Conservation (phyloP, 2,888 invertebrate genomes). For the Catocala sponsa region DNA sequence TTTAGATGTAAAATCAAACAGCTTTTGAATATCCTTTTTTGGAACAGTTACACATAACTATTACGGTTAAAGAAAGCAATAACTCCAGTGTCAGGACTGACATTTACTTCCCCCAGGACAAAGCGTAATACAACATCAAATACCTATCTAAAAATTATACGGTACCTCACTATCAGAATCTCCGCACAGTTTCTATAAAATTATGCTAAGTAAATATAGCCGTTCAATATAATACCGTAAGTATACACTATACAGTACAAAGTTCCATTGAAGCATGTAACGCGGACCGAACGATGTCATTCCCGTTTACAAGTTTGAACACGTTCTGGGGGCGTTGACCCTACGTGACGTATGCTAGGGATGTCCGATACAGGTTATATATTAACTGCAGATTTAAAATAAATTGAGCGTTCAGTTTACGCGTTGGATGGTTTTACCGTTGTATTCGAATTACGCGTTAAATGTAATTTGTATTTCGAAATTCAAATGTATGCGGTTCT, state of each 20-base stretch:
- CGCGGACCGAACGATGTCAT: slow-evolving; percentile 36
- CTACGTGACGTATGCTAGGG: slow-evolving; percentile 31
- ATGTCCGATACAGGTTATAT: slow-evolving; percentile 7
- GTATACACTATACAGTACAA: slow-evolving; percentile 20
- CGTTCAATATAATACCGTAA: slow-evolving; percentile 12
- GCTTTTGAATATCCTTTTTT: too few species aligned
- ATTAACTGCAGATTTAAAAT: background rate
- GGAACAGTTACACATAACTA: too few species aligned
- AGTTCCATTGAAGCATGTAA: slow-evolving; percentile 42
- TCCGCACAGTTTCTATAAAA: background rate
- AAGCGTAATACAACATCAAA: too few species aligned
- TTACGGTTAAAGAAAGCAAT: too few species aligned
- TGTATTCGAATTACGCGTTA: background rate
- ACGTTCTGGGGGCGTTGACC: slow-evolving; percentile 35
- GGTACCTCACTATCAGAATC: too few species aligned
- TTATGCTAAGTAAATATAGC: background rate
- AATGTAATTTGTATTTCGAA: too few species aligned
- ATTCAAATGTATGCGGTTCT: too few species aligned
- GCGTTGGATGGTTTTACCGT: background rate
- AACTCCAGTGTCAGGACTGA: too few species aligned
- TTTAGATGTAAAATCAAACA: too few species aligned
- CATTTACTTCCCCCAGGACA: too few species aligned
- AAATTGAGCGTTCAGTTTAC: background rate
- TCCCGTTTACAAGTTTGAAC: slow-evolving; percentile 36
- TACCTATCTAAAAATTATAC: too few species aligned